Base-by-base conservation (phyloP, 2,888 invertebrate species). In the Tuberolachnus salignus region DNA sequence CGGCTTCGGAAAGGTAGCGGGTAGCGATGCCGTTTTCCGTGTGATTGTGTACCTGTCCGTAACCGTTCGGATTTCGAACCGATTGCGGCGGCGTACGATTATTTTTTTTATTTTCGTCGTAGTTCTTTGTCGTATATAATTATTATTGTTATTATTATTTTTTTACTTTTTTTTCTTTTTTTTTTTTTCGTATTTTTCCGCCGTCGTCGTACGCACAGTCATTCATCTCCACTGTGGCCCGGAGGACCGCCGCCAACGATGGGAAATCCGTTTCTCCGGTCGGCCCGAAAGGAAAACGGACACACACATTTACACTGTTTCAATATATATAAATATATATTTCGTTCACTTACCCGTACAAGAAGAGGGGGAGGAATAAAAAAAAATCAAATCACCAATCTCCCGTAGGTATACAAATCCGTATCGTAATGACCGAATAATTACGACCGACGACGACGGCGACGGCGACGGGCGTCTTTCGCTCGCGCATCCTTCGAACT, bases 1-100 rank as follows among this genome's bases (percentile, higher is more conserved):
- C 49, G 44, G 66, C 75, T 63, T 63, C 21, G 63, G 53, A 19
- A 63, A 66, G 34, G 46, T n/a, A 51, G n/a, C 9, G 9, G 14
- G 11, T 16, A 59, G 42, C 14, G 57, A 75, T 75, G 67, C 67
- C 57, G 75, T 74, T 75, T 75, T 67, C 57, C 26, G 57, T 75
- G 49, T 10, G 55, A 46, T 53, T 63, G 46, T 67, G 55, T 75
- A 75, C 66, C 67, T 67, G 67, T 67, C 75, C 75, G 75, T 75
- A 75, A 75, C 75, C 75, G 67, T 67, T 73, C 11, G 67, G 34
- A 66, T 75, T 73, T 73, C 42, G 34, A 53, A 51, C 26, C 23
- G 55, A 53, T 9, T 14, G 21, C 59, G 46, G 23, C 14, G 69
- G 73, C 53, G 16, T 73, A 42, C 16, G 74, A 53, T 74, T 67